phyloP scores from a whole-genome alignment of 1,140 invertebrate species.

The Caenorhabditis tropicalis region DNA sequence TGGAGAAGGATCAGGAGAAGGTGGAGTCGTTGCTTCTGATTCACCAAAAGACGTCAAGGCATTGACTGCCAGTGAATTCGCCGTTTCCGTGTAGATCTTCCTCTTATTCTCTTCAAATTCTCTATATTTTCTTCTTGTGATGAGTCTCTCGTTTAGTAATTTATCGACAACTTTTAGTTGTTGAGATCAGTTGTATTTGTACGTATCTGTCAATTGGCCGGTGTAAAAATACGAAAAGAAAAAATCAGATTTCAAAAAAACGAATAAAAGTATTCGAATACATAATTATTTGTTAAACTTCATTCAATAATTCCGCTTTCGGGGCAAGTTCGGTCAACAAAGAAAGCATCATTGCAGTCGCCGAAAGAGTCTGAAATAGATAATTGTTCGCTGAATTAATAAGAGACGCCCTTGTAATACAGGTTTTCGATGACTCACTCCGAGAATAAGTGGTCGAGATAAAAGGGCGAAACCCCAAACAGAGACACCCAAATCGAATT shows the following conservation, averaged over 20 bases:
- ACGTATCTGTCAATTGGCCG: constrained; percentile 23
- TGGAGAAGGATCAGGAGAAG: constrained; percentile 25
- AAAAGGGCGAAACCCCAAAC: constrained; percentile 62
- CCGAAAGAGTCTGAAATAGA: constrained; percentile 59
- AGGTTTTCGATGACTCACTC: constrained; percentile 46
- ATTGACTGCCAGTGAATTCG: not conserved
- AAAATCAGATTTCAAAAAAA: not conserved
- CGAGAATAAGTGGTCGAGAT: constrained; percentile 56
- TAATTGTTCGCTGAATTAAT: not conserved
- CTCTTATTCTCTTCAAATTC: not conserved
- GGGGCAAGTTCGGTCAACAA: constrained; percentile 55
- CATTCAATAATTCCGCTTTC: constrained; percentile 30
- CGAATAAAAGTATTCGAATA: not conserved
- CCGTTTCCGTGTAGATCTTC: constrained; percentile 14
- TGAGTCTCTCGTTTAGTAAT: constrained; percentile 31
- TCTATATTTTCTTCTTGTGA: not conserved
- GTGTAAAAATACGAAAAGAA: not conserved
- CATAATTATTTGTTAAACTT: not conserved
- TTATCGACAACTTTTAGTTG: constrained; percentile 13
- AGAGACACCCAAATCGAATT: constrained; percentile 57
- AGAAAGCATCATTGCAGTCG: constrained; percentile 55
- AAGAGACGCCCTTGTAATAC: too few relatives aligned
- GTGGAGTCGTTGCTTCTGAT: constrained; percentile 1
- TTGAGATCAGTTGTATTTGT: constrained; percentile 25
- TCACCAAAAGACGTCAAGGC: constrained; percentile 26